Percentiles rank a stretch among this genome's conserved stretches.
These are phyloP conservation scores for Unio delphinus DNA, from an alignment of 2,888 invertebrate genomes.

Conservation along the genomic window DNA sequence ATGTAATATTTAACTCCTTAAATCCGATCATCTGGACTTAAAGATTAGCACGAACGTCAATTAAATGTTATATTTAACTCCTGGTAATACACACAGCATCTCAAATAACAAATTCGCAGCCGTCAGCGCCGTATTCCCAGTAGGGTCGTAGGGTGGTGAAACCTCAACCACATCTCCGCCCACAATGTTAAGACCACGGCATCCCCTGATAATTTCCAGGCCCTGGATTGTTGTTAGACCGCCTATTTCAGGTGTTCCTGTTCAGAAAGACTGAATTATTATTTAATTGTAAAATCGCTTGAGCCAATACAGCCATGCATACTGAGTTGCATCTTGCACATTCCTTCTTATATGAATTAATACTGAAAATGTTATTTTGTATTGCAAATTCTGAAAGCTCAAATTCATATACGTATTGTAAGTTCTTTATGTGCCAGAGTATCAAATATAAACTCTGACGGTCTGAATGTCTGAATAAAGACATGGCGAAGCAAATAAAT, in stretches of 20 bases:
- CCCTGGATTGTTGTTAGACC: constrained; percentile 70
- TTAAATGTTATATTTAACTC: constrained; percentile 49
- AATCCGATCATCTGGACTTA: too few relatives aligned
- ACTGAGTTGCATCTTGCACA: too few relatives aligned
- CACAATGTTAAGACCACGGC: constrained; percentile 66
- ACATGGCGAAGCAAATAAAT: too few relatives aligned
- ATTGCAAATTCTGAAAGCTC: too few relatives aligned
- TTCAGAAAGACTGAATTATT: not conserved
- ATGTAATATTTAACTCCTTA: constrained; percentile 40
- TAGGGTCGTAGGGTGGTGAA: constrained; percentile 70
- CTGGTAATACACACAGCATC: constrained; percentile 69
- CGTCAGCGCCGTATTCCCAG: constrained; percentile 67
- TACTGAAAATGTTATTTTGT: too few relatives aligned
- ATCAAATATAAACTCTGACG: too few relatives aligned
- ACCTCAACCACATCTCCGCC: constrained; percentile 70
- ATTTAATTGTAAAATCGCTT: not conserved
- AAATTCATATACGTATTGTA: too few relatives aligned
- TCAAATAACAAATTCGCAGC: constrained; percentile 71
- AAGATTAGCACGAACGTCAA: constrained; percentile 56
- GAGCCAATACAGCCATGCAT: too few relatives aligned
- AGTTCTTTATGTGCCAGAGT: too few relatives aligned
- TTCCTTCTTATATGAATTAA: too few relatives aligned
- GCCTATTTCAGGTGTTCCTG: constrained; percentile 70
- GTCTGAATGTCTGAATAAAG: too few relatives aligned
- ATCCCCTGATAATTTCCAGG: constrained; percentile 69